Base-by-base conservation (phyloP, 1,140 invertebrate genomes). In the Trachelipus rathkii region DNA sequence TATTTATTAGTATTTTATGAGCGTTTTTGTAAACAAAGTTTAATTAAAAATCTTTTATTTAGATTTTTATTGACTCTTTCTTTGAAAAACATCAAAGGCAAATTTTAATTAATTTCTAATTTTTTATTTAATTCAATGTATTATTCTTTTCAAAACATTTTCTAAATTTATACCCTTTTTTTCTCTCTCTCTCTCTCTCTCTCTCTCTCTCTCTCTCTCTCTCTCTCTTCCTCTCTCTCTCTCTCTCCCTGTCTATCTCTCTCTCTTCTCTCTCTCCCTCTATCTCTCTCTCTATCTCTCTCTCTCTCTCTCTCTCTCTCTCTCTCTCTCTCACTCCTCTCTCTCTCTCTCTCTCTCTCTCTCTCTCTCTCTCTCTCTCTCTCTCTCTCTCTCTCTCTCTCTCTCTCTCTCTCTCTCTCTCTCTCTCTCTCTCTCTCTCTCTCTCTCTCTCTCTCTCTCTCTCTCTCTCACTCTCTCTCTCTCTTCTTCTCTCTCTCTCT, bases 401-500 rank as follows among this genome's bases (percentile, higher is more conserved):
- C 23, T 24, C 68, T 33, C 68, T 70, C 23, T 21, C 68, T 33
- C 68, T 60, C 68, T 33, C 68, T 70, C 68, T 21, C 23, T 33
- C 68, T 70, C 23, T 21, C 68, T 33, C 68, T 70, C 23, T 24
- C 23, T 23, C 68, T 23, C 33, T 33, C 33, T 33, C 33, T 33
- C 33, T 33, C 33, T 33, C 33, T 33, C 33, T 33, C 33, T 33
- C 33, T 33, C 33, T 33, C 33, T 33, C 33, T 33, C 33, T 33
- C 33, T 33, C 33, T 33, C 33, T 33, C 33, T 33, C 6, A 33
- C 2, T 1, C 33, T 33, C 33, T 33, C 6, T 6, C 6, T 33
- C 1, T 33, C 6, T 33, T 33, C 6, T 33, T n/a, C n/a, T n/a
- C n/a, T n/a, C n/a, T n/a, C n/a, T n/a, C n/a, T n/a, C n/a, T n/a